A percentile compares a stretch with the other conserved stretches of the same genome.
phyloP scores from a whole-genome alignment of 1,140 invertebrate species.

The Heliconius hermathena region DNA sequence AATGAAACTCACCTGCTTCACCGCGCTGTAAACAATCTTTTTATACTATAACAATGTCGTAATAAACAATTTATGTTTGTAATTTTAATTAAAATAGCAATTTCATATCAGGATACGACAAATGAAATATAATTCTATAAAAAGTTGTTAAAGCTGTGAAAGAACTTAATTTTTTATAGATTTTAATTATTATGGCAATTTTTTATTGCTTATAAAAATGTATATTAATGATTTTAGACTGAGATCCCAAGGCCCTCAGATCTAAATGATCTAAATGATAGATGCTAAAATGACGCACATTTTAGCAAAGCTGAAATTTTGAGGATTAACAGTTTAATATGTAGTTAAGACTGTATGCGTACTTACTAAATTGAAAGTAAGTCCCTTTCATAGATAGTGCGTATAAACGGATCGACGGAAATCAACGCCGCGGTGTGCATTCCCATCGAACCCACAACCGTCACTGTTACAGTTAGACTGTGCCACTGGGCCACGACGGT shows the following conservation, averaged over 20 bases:
- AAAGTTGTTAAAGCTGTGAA: not conserved
- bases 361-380: no score
- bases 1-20: not conserved
- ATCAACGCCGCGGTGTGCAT: not conserved
- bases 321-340: no score
- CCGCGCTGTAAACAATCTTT: not conserved
- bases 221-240: no score
- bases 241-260: no score
- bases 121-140: not conserved
- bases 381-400: not conserved
- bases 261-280: no score
- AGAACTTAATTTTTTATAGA: not conserved
- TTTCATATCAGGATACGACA: not conserved
- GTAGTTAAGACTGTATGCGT: no score
- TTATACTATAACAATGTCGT: not conserved
- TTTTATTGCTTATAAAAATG: not conserved
- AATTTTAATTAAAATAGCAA: slow-evolving; percentile 5
- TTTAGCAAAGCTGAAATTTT: no score
- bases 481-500: not conserved
- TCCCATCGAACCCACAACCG: not conserved
- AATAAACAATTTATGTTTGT: slow-evolving; percentile 3
- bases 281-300: no score
- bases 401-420: not conserved
- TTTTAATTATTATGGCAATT: not conserved
- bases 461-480: not conserved